Evolutionary conservation across 2,113 vertebrate genomes (phyloP).

Genomic region (Thunnus thynnus): DNA sequence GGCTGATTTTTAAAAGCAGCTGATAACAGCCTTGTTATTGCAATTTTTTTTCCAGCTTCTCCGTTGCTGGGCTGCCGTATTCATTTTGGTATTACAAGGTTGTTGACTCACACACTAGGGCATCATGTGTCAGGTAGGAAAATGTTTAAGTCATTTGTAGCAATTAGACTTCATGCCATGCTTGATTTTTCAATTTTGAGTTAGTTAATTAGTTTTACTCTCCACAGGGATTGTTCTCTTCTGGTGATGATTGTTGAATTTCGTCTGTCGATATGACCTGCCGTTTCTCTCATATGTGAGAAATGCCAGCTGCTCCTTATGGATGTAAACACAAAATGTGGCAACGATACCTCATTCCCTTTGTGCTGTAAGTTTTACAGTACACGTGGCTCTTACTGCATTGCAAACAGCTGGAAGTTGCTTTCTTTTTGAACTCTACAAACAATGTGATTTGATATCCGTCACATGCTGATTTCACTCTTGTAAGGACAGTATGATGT

Average conservation of each 20-base stretch:
- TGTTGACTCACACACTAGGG: background rate
- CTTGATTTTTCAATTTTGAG: background rate
- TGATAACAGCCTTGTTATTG: background rate
- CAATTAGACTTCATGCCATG: background rate
- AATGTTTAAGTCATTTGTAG: background rate
- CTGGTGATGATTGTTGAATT: conserved; percentile 1
- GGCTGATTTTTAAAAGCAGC: conserved; percentile 3
- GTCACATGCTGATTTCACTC: no score
- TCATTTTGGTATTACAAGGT: background rate
- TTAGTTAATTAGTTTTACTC: background rate
- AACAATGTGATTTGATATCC: background rate
- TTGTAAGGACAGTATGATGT: background rate
- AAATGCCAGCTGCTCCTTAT: conserved; percentile 60
- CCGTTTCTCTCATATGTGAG: conserved; percentile 34
- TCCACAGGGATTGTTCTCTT: background rate
- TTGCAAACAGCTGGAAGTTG: background rate
- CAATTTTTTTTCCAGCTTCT: background rate
- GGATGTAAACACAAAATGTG: conserved; percentile 51
- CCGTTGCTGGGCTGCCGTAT: background rate
- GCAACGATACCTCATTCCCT: conserved; percentile 61
- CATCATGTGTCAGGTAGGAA: conserved; percentile 43
- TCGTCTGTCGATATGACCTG: conserved; percentile 1
- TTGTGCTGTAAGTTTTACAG: conserved; percentile 61
- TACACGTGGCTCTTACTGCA: background rate
- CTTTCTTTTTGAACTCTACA: no score